A percentile compares a stretch with the other conserved stretches of the same genome.
phyloP scores from a whole-genome alignment of 2,888 invertebrate genomes.

The Caenorhabditis sp. region DNA sequence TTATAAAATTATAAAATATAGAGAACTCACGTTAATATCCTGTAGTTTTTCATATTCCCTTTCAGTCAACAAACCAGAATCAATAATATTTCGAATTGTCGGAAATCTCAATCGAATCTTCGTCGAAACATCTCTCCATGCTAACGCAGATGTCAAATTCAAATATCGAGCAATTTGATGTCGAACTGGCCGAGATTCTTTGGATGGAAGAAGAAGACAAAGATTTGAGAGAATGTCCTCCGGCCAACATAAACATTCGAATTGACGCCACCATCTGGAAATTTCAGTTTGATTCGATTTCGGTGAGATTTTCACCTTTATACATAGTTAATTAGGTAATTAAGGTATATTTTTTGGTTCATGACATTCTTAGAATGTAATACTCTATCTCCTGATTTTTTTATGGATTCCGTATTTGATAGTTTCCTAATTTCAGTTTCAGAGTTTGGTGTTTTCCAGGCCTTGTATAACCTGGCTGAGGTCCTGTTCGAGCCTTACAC shows the following conservation, averaged over 20 bases:
- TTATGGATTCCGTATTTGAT: no score
- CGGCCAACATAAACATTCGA: slow-evolving; percentile 57
- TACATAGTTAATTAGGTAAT: no score
- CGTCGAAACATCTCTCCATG: slow-evolving; percentile 55
- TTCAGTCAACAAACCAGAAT: slow-evolving; percentile 72
- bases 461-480: no score
- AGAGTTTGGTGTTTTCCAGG: no score
- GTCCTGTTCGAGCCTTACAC: no score
- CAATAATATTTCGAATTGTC: slow-evolving; percentile 72
- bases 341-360: no score
- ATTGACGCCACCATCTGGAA: slow-evolving; percentile 60
- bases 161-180: slow-evolving; percentile 61
- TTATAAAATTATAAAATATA: no score
- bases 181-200: slow-evolving; percentile 39
- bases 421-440: no score
- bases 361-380: no score
- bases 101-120: slow-evolving; percentile 70
- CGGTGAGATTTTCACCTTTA: neutral
- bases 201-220: slow-evolving; percentile 45
- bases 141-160: slow-evolving; percentile 55
- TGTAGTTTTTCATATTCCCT: slow-evolving; percentile 72
- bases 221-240: slow-evolving; percentile 55
- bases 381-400: no score
- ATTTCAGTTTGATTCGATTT: neutral
- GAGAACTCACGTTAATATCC: slow-evolving; percentile 37